A percentile compares a stretch with the other conserved stretches of the same genome.
These are phyloP conservation scores for Sesia bembeciformis DNA, from an alignment of 2,888 invertebrate genomes.

Conservation along the genomic window DNA sequence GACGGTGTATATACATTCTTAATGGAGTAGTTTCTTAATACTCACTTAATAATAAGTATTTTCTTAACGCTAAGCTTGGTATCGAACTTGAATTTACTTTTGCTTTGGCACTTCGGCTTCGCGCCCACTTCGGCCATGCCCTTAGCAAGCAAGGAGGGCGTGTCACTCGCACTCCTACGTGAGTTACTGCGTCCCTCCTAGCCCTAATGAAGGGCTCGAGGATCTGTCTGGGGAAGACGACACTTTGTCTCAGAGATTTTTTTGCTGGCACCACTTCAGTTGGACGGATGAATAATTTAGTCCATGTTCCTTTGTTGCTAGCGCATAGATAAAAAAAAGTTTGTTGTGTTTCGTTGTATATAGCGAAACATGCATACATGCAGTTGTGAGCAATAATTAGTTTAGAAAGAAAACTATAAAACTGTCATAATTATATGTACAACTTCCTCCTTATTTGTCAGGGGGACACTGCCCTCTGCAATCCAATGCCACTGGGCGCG, in stretches of 20 bases:
- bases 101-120: not conserved
- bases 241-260: conserved; percentile 40
- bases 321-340: not conserved
- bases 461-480: too few relatives aligned
- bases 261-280: conserved; percentile 31
- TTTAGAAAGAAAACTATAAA: too few relatives aligned
- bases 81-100: too few relatives aligned
- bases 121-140: not conserved
- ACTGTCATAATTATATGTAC: too few relatives aligned
- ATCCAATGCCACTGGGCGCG: too few relatives aligned
- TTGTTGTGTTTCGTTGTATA: not conserved
- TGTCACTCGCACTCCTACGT: conserved; percentile 25
- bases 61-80: too few relatives aligned
- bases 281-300: conserved; percentile 34
- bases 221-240: conserved; percentile 22
- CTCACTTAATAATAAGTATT: too few relatives aligned
- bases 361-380: too few relatives aligned
- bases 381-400: too few relatives aligned
- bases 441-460: too few relatives aligned
- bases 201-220: conserved; percentile 39
- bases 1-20: too few relatives aligned
- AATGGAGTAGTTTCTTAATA: too few relatives aligned
- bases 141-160: conserved; percentile 11
- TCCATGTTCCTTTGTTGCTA: conserved; percentile 1
- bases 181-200: conserved; percentile 17